Base-by-base conservation (phyloP, 2,797 vertebrate genomes). In the Pitangus sulphuratus region DNA sequence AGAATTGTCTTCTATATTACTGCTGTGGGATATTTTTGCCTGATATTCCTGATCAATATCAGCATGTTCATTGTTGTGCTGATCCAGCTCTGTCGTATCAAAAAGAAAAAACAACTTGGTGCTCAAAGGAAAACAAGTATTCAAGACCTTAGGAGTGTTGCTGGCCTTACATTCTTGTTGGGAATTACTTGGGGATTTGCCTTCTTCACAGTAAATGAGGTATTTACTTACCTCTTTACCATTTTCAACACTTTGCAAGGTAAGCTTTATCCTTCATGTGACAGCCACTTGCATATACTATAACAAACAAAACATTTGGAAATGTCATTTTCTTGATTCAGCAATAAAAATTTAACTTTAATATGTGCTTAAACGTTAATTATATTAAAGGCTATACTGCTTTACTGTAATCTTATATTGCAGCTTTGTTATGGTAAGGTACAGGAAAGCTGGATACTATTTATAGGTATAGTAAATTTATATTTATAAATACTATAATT, bases 151-250 rank as follows among this genome's bases (percentile, higher is more conserved):
- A 98, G 99, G 76, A 99, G 99, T 75, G 96, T 99, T 56, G 97
- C 98, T 0, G 99, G 99, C 54, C 98, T 99, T 39, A 97, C 99
- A 8, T 97, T 99, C 91, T 97, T 99, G 91, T 98, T 99, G 45
- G 99, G 99, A 80, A 99, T 99, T 94, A 99, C 99, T 69, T 99
- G 99, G 99, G 99, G 99, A 17, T 98, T 99, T 57, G 99, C 99
- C 60, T 99, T 99, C 95, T 99, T 99, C 58, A 99, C 99, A 5
- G 98, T 99, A 71, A 98, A 98, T 83, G 72, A 99, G 62, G 97
- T 98, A 15, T 99, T 99, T 84, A 98, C 98, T 85, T 99, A 99
- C 97, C 98, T 99, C 51, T 99, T 99, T 91, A 96, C 99, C 62
- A 99, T 99, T 91, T 99, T 99, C 89, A 99, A 99, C 97, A 98